Percentiles rank a stretch among this genome's conserved stretches.
These are phyloP conservation scores for Rhinolophus ferrumequinum DNA, from an alignment of 2,113 vertebrate species.

Conservation along the genomic window DNA sequence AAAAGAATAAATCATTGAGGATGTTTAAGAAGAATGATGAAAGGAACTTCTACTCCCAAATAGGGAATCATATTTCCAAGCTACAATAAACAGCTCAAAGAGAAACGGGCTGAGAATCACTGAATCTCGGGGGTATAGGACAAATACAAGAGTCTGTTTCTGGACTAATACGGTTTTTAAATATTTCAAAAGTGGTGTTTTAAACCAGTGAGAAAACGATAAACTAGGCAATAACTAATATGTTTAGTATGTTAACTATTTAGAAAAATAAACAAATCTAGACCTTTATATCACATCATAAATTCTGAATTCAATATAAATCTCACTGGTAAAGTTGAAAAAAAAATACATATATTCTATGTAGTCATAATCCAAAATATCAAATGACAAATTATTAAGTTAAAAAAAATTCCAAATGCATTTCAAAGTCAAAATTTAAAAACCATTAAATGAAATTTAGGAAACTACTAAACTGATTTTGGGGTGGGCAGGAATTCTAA, in stretches of 20 bases:
- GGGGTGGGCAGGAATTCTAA: not conserved
- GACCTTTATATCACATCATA: not conserved
- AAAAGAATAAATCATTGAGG: not conserved
- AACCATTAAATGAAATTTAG: not conserved
- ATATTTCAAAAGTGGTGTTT: conserved; percentile 9
- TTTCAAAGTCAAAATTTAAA: conserved; percentile 30
- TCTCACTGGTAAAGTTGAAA: not conserved
- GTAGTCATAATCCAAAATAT: not conserved
- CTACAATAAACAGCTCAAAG: not conserved
- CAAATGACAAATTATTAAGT: not conserved
- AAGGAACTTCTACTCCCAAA: not conserved
- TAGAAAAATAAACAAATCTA: conserved; percentile 29
- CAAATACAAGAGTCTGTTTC: not conserved
- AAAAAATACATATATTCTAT: not conserved
- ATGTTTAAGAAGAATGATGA: not conserved
- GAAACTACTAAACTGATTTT: not conserved
- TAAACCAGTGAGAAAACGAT: not conserved
- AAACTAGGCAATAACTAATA: not conserved
- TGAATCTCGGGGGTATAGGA: not conserved
- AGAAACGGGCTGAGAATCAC: not conserved
- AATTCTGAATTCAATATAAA: not conserved
- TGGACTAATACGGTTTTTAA: not conserved
- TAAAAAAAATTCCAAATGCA: not conserved
- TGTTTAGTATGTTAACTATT: not conserved
- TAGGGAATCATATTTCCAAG: not conserved